Base-by-base conservation (phyloP, 2,888 invertebrate species). In the Tolmerus cingulatus region DNA sequence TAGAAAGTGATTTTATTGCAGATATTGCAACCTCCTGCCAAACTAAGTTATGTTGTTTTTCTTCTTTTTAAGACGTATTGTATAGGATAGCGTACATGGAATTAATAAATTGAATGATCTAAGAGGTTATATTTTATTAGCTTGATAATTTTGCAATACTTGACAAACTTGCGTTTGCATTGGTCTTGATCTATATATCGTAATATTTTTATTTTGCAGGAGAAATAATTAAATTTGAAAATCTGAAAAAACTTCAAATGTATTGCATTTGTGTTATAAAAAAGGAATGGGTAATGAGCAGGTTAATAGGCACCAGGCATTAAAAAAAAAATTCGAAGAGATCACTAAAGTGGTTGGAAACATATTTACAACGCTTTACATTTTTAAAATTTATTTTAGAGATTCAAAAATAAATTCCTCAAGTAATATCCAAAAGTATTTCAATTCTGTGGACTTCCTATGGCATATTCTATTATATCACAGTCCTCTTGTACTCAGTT, bases 1-100 rank as follows among this genome's bases (percentile, higher is more conserved):
- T 81, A 78, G 14, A n/a, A 87, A 88, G 30, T 81, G 86, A 30
- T 7, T 12, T 55, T 87, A 19, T 37, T 76, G 30, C 8, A 27
- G 30, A 37, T 0, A 34, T 34, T 76, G 37, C 43, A 78, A 19
- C 43, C 9, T 12, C 19, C 40, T 27, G 12, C 23, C 51, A n/a
- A 51, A 51, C 7, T 51, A 76, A 76, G 76, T 34, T 76, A 76
- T n/a, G 9, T 76, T 37, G n/a, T 74, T 74, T 34, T 40, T 46
- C n/a, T 46, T 12, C 1, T 30, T 16, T 30, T 74, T 74, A 2
- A 74, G 9, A 34, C 30, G 34, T 34, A 8, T n/a, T 76, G 4
- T 76, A 4, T 76, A 76, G 76, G 76, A 34, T 23, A 76, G 76
- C 27, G n/a, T 76, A 37, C 27, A 66, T 9, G 9, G 19, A 19